These are phyloP conservation scores for Drosophila pectinifera DNA, from an alignment of 1,140 invertebrate species.

Conservation along the genomic window DNA sequence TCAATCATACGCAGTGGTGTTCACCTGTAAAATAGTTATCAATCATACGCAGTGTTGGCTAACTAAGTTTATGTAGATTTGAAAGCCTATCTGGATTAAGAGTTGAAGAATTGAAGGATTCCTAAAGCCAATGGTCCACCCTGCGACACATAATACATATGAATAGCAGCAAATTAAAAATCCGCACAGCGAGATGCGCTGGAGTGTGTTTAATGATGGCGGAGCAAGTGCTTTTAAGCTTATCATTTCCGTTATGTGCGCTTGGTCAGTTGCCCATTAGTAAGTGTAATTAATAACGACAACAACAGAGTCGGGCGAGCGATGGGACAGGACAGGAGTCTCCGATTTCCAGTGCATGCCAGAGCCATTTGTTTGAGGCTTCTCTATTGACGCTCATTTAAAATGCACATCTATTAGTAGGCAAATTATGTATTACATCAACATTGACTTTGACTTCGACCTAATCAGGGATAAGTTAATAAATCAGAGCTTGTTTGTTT, in stretches of 20 bases:
- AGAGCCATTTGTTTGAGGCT: background rate
- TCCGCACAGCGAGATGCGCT: constrained; percentile 26
- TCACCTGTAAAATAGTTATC: constrained; percentile 6
- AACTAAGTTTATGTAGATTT: constrained; percentile 6
- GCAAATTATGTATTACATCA: constrained; percentile 35
- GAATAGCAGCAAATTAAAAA: constrained; percentile 45
- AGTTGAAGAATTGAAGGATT: no score
- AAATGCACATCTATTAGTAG: constrained; percentile 29
- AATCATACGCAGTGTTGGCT: constrained; percentile 8
- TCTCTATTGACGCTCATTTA: constrained; percentile 18
- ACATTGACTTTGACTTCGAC: constrained; percentile 48
- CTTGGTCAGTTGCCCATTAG: constrained; percentile 49
- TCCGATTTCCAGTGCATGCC: constrained; percentile 7
- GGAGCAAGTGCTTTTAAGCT: constrained; percentile 49
- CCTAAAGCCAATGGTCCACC: constrained; percentile 21
- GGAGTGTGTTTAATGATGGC: constrained; percentile 51
- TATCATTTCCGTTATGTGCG: constrained; percentile 62
- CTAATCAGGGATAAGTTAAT: constrained; percentile 44
- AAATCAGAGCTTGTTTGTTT: constrained; percentile 38
- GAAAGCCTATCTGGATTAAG: no score
- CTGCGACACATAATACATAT: constrained; percentile 15
- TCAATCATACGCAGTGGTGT: constrained; percentile 1
- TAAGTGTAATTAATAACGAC: constrained; percentile 68
- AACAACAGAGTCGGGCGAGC: constrained; percentile 12
- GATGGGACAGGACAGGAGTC: constrained; percentile 1